These are phyloP conservation scores for Emydura subglobosa DNA, from an alignment of 2,113 vertebrate species.

Conservation along the genomic window DNA sequence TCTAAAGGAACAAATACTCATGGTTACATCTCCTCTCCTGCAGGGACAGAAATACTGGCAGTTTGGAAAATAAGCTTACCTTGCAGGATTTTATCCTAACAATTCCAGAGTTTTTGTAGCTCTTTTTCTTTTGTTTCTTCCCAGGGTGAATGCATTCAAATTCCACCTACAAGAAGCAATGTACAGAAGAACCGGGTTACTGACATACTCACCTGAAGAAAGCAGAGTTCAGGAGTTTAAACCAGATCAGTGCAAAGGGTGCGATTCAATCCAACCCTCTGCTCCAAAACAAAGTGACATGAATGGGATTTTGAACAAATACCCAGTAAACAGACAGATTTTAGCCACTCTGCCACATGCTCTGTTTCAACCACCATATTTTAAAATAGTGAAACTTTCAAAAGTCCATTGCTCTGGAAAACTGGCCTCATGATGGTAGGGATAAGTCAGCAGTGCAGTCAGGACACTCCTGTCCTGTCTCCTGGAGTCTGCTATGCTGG, in stretches of 20 bases:
- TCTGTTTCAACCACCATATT: neutral
- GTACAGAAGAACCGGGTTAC: slow-evolving; percentile 5
- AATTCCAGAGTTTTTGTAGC: slow-evolving; percentile 92
- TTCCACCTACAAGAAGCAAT: slow-evolving; percentile 79
- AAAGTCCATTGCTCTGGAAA: no score
- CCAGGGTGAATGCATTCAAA: slow-evolving; percentile 93
- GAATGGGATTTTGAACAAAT: neutral
- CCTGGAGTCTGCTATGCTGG: neutral
- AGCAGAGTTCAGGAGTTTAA: neutral
- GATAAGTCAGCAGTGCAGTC: neutral
- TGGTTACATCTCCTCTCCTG: neutral
- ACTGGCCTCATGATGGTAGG: neutral
- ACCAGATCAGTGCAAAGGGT: neutral
- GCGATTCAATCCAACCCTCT: neutral
- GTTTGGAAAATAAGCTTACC: slow-evolving; percentile 68
- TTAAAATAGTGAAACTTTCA: neutral
- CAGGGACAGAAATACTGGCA: neutral
- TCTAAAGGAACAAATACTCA: slow-evolving; percentile 67
- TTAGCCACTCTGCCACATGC: neutral
- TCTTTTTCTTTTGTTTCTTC: slow-evolving; percentile 95
- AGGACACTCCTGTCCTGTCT: rapidly evolving
- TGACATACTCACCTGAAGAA: neutral
- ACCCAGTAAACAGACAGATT: neutral
- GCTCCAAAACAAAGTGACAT: neutral
- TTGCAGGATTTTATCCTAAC: slow-evolving; percentile 88